phyloP scores from a whole-genome alignment of 2,113 vertebrate species.

The Sceloporus tristichus region DNA sequence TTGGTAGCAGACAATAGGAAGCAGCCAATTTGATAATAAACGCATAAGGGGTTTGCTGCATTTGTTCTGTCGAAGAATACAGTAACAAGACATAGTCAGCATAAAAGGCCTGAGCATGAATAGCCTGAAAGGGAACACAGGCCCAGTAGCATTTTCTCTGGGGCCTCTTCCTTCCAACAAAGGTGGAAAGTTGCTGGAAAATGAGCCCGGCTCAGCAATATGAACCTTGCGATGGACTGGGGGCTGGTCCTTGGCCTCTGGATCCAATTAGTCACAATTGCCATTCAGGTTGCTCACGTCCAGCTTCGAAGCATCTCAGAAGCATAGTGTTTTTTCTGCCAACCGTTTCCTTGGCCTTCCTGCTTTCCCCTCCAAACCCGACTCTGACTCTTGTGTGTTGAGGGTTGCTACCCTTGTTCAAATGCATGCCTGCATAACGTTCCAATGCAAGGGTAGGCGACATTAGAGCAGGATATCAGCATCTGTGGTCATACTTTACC shows the following conservation, averaged over 20 bases:
- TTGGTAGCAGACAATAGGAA: not conserved
- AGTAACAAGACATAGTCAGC: not conserved
- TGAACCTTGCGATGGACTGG: not conserved
- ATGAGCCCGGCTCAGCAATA: not conserved
- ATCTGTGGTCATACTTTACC: no score
- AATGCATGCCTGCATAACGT: no score
- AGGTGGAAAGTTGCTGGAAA: not conserved
- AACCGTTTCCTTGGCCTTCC: not conserved
- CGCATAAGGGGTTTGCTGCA: not conserved
- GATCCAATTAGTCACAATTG: not conserved
- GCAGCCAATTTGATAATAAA: not conserved
- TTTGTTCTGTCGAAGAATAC: conserved; percentile 4
- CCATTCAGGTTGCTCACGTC: not conserved
- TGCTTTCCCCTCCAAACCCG: not conserved
- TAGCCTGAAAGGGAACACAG: not conserved
- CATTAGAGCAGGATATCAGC: no score
- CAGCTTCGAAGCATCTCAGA: not conserved
- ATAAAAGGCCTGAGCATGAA: not conserved
- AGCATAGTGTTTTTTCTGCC: not conserved
- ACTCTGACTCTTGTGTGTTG: not conserved
- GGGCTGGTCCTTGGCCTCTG: not conserved
- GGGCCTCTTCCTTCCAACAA: not conserved
- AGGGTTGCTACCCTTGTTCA: no score
- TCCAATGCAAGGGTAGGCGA: no score
- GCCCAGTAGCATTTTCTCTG: not conserved